phyloP scores from a whole-genome alignment of 1,140 invertebrate genomes.

The Octopus sinensis region DNA sequence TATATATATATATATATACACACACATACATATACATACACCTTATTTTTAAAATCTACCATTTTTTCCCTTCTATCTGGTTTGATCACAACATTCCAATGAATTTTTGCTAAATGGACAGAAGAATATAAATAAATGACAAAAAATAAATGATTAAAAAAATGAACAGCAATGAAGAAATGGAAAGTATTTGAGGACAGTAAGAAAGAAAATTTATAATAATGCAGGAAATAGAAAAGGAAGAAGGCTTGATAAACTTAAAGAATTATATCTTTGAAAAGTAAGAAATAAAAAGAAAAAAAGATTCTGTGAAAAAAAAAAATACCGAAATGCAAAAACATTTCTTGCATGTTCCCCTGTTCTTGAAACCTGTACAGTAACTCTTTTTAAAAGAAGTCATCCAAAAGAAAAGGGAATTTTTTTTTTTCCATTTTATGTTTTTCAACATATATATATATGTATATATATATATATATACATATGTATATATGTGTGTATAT shows the following conservation, averaged over 20 bases:
- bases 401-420: not conserved
- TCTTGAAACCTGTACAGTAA: not conserved
- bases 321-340: not conserved
- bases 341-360: not conserved
- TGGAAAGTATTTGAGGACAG: too few species aligned
- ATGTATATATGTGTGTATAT: not conserved
- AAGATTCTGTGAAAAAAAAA: not conserved
- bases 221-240: too few species aligned
- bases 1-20: not conserved
- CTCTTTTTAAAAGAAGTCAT: not conserved
- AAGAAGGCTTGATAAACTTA: too few species aligned
- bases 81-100: too few species aligned
- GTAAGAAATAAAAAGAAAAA: not conserved
- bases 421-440: not conserved
- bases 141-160: too few species aligned
- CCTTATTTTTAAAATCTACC: too few species aligned
- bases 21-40: not conserved
- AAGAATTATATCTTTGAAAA: not conserved
- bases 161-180: too few species aligned
- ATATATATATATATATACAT: constrained; percentile 2
- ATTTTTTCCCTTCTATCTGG: too few species aligned
- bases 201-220: too few species aligned
- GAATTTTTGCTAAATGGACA: too few species aligned
- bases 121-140: too few species aligned
- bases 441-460: not conserved